These are phyloP conservation scores for Gasterosteus nipponicus DNA, from an alignment of 2,113 vertebrate species.

Conservation along the genomic window DNA sequence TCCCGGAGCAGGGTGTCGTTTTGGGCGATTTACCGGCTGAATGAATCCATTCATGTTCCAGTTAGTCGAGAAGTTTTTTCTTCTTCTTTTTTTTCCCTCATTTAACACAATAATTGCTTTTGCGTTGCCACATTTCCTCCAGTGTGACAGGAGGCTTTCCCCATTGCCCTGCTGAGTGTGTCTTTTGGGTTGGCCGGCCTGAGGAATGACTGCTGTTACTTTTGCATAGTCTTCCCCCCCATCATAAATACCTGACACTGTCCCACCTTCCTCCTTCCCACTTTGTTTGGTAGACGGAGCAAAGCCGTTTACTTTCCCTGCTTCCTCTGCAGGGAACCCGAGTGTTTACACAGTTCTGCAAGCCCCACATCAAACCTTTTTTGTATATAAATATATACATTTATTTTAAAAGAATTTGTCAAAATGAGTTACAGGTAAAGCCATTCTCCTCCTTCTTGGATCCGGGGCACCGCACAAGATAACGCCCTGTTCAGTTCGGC, in stretches of 20 bases:
- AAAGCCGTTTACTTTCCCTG: slow-evolving; percentile 51
- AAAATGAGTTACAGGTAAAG: no score
- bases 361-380: slow-evolving; percentile 30
- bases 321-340: slow-evolving; percentile 51
- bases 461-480: slow-evolving; percentile 38
- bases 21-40: slow-evolving; percentile 45
- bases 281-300: slow-evolving; percentile 13
- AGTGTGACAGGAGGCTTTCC: slow-evolving; percentile 5
- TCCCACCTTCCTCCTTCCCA: slow-evolving; percentile 11
- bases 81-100: not conserved
- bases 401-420: slow-evolving; percentile 16
- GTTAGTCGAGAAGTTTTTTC: slow-evolving; percentile 1
- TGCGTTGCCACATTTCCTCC: not conserved
- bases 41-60: slow-evolving; percentile 38
- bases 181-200: not conserved
- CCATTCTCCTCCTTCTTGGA: slow-evolving; percentile 39
- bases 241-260: slow-evolving; percentile 31
- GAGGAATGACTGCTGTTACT: slow-evolving; percentile 27
- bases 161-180: not conserved
- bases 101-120: not conserved
- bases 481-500: slow-evolving; percentile 51
- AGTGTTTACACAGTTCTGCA: slow-evolving; percentile 62
- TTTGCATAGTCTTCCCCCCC: slow-evolving; percentile 17
- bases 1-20: slow-evolving; percentile 28
- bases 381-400: slow-evolving; percentile 21